Base-by-base conservation (phyloP, 2,888 invertebrate genomes). In the Lasioglossum zephyrum region DNA sequence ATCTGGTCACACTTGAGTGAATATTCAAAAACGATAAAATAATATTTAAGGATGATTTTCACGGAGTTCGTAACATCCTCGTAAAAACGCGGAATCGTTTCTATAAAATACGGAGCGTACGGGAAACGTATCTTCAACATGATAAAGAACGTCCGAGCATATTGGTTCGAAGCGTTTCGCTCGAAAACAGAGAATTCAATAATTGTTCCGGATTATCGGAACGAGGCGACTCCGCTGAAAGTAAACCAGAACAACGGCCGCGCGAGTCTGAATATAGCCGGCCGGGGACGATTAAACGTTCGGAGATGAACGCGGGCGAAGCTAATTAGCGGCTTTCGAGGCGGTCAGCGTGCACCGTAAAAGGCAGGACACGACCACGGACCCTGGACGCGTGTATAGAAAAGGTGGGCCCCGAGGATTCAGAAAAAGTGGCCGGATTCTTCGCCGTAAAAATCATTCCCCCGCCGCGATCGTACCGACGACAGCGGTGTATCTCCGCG, bases 281-380 rank as follows among this genome's bases (percentile, higher is more conserved):
- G 39, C 63, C 63, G 31, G 63, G 77, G 44, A 39, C 89, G 89
- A 82, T 91, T 90, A 88, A 90, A 89, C 73, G 88, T 83, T 85
- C 75, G 44, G 77, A 82, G 85, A 88, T 84, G 91, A 90, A 89
- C 82, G 88, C 87, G 84, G 86, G 84, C 82, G 79, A 81, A 86
- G 87, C 90, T 90, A 90, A 90, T 90, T 90, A 90, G 90, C 91
- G 87, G 90, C 87, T 88, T 72, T 82, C 84, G 83, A 87, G 79
- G 85, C 83, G 84, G 84, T 69, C 76, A 82, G 78, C 78, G 88
- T 74, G 76, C 70, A 86, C 90, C 91, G 83, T 90, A 90, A 90
- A 90, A 91, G 90, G 90, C 87, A 85, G 90, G 88, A 85, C 89
- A 87, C 88, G 87, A 81, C 18, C 57, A 76, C 84, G 88, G 79